phyloP scores from a whole-genome alignment of 2,888 invertebrate genomes.

The Nomada ferruginata region DNA sequence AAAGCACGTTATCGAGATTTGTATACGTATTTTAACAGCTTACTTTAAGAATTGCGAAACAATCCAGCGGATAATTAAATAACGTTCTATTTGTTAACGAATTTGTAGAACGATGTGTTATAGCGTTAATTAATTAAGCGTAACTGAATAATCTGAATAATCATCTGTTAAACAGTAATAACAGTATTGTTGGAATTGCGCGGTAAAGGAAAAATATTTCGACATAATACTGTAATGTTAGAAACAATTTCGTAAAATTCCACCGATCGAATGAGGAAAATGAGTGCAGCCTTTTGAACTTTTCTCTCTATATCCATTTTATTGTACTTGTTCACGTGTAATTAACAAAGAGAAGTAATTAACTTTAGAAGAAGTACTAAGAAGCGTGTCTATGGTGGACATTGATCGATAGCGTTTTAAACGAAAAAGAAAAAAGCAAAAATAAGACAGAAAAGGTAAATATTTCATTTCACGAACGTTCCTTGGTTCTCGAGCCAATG shows the following conservation, averaged over 20 bases:
- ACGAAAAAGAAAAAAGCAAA: neutral
- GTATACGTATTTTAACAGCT: neutral
- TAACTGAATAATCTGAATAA: neutral
- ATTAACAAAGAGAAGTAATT: neutral
- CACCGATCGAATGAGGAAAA: neutral
- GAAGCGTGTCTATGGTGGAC: neutral
- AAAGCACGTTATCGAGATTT: neutral
- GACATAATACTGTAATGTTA: neutral
- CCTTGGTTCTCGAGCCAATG: conserved; percentile 39
- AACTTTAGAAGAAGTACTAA: neutral
- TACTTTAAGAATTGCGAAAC: neutral
- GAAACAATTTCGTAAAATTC: conserved; percentile 1
- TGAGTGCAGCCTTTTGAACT: neutral
- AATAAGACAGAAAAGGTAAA: neutral
- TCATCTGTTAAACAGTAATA: neutral
- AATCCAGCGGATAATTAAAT: neutral
- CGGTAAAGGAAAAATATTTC: neutral
- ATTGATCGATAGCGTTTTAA: conserved; percentile 27
- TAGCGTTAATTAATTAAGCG: neutral
- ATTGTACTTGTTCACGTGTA: neutral
- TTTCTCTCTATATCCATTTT: neutral
- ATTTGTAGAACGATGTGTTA: neutral
- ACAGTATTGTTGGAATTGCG: neutral
- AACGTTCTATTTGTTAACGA: neutral
- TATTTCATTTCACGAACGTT: conserved; percentile 45